A percentile compares a stretch with the other conserved stretches of the same genome.
These are phyloP conservation scores for Melanerpes formicivorus DNA, from an alignment of 2,113 vertebrate species.

Conservation along the genomic window DNA sequence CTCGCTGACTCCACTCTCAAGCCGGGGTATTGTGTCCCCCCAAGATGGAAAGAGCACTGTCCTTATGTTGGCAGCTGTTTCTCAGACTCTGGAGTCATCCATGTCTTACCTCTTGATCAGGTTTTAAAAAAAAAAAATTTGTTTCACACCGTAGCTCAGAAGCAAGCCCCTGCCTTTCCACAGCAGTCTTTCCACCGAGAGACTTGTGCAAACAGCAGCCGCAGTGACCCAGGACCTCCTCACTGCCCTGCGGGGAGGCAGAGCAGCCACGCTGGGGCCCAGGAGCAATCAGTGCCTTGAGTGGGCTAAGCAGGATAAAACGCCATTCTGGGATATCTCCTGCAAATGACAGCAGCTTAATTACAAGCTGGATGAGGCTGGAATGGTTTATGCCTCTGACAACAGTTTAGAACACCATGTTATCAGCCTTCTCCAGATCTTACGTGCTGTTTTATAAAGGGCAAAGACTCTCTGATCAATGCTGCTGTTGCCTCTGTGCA, in stretches of 20 bases:
- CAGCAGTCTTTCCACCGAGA: background rate
- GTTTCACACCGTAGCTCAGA: background rate
- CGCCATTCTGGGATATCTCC: background rate
- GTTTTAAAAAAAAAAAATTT: background rate
- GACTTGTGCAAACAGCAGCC: background rate
- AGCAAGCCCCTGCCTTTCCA: background rate
- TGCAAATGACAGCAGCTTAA: constrained; percentile 40
- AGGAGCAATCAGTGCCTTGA: background rate
- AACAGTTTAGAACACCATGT: background rate
- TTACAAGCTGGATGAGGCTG: constrained; percentile 14
- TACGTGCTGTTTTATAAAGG: background rate
- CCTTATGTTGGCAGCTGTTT: background rate
- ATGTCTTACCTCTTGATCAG: background rate
- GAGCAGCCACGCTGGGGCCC: background rate
- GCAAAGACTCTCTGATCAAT: background rate
- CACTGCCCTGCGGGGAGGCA: background rate
- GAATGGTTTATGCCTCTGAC: constrained; percentile 20
- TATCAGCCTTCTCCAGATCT: constrained; percentile 16
- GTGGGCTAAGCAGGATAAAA: background rate
- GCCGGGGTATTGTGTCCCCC: rapidly evolving
- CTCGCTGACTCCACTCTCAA: background rate
- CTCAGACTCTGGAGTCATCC: background rate
- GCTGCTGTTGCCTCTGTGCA: background rate
- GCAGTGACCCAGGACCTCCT: rapidly evolving
- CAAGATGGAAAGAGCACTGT: background rate